These are phyloP conservation scores for Clarias macrocephalus DNA, from an alignment of 2,113 vertebrate species.

Conservation along the genomic window DNA sequence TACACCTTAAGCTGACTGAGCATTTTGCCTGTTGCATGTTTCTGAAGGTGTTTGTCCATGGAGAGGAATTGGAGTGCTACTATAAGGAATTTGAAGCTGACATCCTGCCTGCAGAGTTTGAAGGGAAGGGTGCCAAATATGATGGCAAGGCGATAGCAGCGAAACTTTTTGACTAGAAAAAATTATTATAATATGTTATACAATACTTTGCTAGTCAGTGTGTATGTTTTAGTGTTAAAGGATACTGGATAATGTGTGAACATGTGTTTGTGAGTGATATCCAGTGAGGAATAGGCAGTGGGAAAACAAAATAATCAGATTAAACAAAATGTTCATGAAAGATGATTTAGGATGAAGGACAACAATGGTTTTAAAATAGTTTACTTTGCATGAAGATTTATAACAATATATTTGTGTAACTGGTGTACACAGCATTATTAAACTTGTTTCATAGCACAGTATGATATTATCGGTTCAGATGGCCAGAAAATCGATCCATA, in stretches of 20 bases:
- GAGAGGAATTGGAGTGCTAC: slow-evolving; percentile 89
- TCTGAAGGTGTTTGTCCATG: slow-evolving; percentile 89
- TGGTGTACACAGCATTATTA: not conserved
- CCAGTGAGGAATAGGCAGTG: not conserved
- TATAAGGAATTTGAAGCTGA: slow-evolving; percentile 89
- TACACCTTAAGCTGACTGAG: not conserved
- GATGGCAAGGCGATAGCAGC: slow-evolving; percentile 83
- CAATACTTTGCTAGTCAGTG: not conserved
- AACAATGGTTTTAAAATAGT: not conserved
- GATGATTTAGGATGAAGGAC: not conserved
- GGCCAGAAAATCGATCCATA: not conserved
- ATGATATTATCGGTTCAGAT: slow-evolving; percentile 3
- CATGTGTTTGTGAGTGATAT: not conserved
- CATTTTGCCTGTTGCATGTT: not conserved
- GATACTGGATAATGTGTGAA: slow-evolving; percentile 4
- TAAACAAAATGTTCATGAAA: slow-evolving; percentile 16
- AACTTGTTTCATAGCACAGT: slow-evolving; percentile 16
- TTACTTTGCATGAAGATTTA: not conserved
- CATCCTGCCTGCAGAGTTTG: slow-evolving; percentile 90
- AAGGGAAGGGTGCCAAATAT: slow-evolving; percentile 85
- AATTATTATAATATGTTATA: not conserved
- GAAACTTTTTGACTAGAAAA: slow-evolving; percentile 82
- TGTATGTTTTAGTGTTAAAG: slow-evolving; percentile 38
- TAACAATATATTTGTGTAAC: slow-evolving; percentile 9
- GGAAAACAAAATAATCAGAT: slow-evolving; percentile 12